Evolutionary conservation across 1,140 invertebrate genomes (phyloP), one percentile per base, ranked within the genome.

Genomic region (Drosophila mojavensis): DNA sequence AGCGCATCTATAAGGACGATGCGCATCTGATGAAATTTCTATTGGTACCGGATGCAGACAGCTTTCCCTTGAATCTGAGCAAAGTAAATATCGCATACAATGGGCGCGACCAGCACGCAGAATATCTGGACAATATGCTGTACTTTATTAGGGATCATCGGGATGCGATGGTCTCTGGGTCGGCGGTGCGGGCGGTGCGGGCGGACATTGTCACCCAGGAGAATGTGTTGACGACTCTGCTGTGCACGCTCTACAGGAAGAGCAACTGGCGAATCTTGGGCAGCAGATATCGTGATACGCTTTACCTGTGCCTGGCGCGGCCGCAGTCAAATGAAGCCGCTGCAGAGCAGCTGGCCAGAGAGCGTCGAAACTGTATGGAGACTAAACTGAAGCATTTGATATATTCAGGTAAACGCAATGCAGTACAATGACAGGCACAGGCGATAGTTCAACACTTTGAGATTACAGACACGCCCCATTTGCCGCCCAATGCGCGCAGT

Each of bases 261-360:
- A 33, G 60, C 2, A 41, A 50, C 15, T 51, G 60, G 48, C 39
- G 20, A n/a, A 63, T 63, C 5, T 10, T 63, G 7, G 60, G 47
- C 11, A 41, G 33, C 20, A 53, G n/a, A 13, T 63, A 39, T 33
- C 30, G 7, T 1, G 39, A 36, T 5, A 63, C 48, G 4, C 13
- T 63, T 0, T 63, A 63, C 60, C 4, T 63, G 33, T 41, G 48
- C 60, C 3, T 28, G 15, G 33, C 1, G 5, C 20, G 13, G 9
- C 28, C 45, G 4, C 20, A 2, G 20, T 24, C 20, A 26, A 10
- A 17, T 9, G 13, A 43, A 17, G 7, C 1, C 24, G 3, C 24
- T 5, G 39, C n/a, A 5, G 24, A 45, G 10, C 7, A 45, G 10
- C 13, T 59, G 9, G n/a, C 2, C 6, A 13, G 1, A 13, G 15